phyloP scores from a whole-genome alignment of 2,888 invertebrate species.

The Xestia rhomboidea region DNA sequence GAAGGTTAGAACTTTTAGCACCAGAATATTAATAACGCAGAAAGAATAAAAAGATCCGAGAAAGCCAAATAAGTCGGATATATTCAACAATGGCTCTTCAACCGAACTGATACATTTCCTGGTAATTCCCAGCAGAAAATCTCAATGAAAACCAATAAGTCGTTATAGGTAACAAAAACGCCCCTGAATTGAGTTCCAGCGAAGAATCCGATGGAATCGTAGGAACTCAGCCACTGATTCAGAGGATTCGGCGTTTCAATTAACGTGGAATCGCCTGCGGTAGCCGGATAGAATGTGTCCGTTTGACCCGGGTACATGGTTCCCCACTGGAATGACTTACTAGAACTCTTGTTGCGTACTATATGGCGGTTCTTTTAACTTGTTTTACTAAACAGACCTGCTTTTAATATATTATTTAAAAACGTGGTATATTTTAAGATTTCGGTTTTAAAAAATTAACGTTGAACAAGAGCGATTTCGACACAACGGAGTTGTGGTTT shows the following conservation, averaged over 20 bases:
- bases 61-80: not conserved
- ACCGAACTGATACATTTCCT: not conserved
- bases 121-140: not conserved
- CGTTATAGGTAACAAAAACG: conserved; percentile 15
- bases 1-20: not conserved
- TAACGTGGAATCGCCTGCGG: conserved; percentile 66
- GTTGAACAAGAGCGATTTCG: not conserved
- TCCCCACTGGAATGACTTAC: not conserved
- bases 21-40: not conserved
- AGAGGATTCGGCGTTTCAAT: conserved; percentile 74
- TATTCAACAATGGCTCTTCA: not conserved
- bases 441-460: no score
- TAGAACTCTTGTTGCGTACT: not conserved
- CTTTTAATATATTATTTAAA: not conserved
- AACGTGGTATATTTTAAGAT: not conserved
- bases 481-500: not conserved
- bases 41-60: not conserved
- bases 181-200: conserved; percentile 35
- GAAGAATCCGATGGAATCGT: conserved; percentile 42
- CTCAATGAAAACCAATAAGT: conserved; percentile 38
- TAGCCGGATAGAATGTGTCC: conserved; percentile 44
- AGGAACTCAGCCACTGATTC: conserved; percentile 50
- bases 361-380: not conserved
- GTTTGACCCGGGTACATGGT: conserved; percentile 11
- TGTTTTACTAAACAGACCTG: not conserved